These are phyloP conservation scores for Pelobates cultripes DNA, from an alignment of 2,797 vertebrate genomes.

Conservation along the genomic window DNA sequence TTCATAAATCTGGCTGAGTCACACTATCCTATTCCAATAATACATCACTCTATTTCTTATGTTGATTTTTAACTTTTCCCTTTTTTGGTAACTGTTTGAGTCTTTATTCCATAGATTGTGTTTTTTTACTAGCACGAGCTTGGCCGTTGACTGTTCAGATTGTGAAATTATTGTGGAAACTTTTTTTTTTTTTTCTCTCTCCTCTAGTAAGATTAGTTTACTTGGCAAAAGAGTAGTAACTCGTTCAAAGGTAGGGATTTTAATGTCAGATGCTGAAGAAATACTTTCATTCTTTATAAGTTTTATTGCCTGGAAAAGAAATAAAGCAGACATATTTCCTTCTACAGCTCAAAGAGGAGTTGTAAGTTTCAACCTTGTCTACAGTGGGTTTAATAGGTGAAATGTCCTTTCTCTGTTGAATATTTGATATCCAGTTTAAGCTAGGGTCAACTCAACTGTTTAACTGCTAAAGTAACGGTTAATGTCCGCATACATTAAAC, in stretches of 20 bases:
- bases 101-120: not conserved
- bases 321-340: not conserved
- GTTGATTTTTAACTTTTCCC: not conserved
- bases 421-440: too few relatives aligned
- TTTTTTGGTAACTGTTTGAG: not conserved
- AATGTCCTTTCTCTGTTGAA: too few relatives aligned
- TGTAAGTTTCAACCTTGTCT: too few relatives aligned
- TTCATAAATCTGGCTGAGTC: too few relatives aligned
- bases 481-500: too few relatives aligned
- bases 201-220: not conserved
- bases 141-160: not conserved
- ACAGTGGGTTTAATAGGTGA: too few relatives aligned
- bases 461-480: too few relatives aligned
- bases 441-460: too few relatives aligned
- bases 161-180: constrained; percentile 5
- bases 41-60: not conserved
- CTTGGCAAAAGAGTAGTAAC: not conserved
- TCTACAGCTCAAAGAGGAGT: too few relatives aligned
- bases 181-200: not conserved
- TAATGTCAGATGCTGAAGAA: not conserved
- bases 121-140: not conserved
- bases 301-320: not conserved
- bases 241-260: not conserved
- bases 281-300: not conserved
- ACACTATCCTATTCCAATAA: too few relatives aligned